These are phyloP conservation scores for Danaus melanippus DNA, from an alignment of 1,140 invertebrate species.

Conservation along the genomic window DNA sequence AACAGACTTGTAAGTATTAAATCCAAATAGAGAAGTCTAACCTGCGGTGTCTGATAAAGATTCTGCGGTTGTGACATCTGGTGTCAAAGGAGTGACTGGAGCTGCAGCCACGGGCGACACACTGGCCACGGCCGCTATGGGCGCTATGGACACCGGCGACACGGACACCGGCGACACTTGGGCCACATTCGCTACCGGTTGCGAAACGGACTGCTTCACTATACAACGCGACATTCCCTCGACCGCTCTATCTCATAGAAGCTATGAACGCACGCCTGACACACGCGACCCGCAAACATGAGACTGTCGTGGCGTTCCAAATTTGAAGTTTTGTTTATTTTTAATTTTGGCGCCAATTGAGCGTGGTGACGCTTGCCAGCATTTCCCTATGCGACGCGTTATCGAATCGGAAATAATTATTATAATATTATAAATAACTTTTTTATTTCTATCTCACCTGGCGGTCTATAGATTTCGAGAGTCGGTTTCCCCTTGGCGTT, in stretches of 20 bases:
- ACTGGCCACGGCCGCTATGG: conserved; percentile 29
- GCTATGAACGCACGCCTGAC: conserved; percentile 37
- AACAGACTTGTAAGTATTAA: background rate
- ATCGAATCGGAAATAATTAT: conserved; percentile 19
- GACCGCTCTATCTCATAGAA: conserved; percentile 26
- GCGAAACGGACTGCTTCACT: conserved; percentile 54
- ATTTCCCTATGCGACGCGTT: conserved; percentile 22
- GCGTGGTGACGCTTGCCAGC: conserved; percentile 47
- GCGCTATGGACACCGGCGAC: conserved; percentile 8
- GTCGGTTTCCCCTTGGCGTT: conserved; percentile 81
- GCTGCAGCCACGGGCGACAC: conserved; percentile 26
- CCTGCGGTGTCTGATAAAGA: conserved; percentile 35
- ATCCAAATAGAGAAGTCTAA: conserved; percentile 22
- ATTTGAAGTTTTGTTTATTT: conserved; percentile 68
- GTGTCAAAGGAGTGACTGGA: conserved; percentile 13
- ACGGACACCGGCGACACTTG: conserved; percentile 28
- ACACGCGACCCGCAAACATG: conserved; percentile 51
- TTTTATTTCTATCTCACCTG: conserved; percentile 74
- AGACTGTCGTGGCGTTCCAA: conserved; percentile 64
- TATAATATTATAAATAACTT: conserved; percentile 16
- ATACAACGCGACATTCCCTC: conserved; percentile 57
- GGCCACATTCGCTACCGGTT: conserved; percentile 34
- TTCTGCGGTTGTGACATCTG: conserved; percentile 23
- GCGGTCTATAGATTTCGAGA: conserved; percentile 89
- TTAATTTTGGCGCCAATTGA: conserved; percentile 67